A percentile compares a stretch with the other conserved stretches of the same genome.
These are phyloP conservation scores for Halocaridina rubra DNA, from an alignment of 2,888 invertebrate genomes.

Conservation along the genomic window DNA sequence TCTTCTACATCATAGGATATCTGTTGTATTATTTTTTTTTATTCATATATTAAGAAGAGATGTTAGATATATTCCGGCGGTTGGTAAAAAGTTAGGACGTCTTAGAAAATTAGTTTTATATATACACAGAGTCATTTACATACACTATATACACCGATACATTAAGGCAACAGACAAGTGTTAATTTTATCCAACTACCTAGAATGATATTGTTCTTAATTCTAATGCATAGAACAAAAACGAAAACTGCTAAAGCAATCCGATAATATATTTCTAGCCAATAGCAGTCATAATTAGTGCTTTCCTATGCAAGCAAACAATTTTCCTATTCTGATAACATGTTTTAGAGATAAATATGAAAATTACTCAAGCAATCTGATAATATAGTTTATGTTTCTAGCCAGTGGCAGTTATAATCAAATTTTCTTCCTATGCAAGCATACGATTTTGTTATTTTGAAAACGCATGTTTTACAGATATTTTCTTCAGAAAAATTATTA, in stretches of 20 bases:
- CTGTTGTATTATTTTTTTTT: too few relatives aligned
- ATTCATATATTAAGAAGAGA: too few relatives aligned
- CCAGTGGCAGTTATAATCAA: too few relatives aligned
- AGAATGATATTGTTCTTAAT: conserved; percentile 5
- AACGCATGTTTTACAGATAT: too few relatives aligned
- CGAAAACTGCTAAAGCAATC: not conserved
- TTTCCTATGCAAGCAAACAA: not conserved
- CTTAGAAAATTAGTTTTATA: conserved; percentile 38
- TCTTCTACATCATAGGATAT: not conserved
- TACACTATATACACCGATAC: conserved; percentile 30
- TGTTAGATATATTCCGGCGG: too few relatives aligned
- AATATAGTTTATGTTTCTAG: too few relatives aligned
- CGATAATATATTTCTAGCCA: not conserved
- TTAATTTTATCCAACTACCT: conserved; percentile 27
- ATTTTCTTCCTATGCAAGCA: too few relatives aligned
- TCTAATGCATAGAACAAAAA: conserved; percentile 32
- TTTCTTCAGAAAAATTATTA: too few relatives aligned
- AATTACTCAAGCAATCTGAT: too few relatives aligned
- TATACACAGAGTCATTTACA: conserved; percentile 34
- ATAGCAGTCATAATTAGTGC: not conserved
- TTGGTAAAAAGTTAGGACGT: not conserved
- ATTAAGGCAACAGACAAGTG: conserved; percentile 40
- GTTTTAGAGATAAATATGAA: too few relatives aligned
- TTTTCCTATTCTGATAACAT: too few relatives aligned
- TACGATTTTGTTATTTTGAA: too few relatives aligned